Percentiles rank a stretch among this genome's conserved stretches.
Evolutionary conservation across 2,113 vertebrate species (phyloP).

Genomic region (Syrmaticus mikado): DNA sequence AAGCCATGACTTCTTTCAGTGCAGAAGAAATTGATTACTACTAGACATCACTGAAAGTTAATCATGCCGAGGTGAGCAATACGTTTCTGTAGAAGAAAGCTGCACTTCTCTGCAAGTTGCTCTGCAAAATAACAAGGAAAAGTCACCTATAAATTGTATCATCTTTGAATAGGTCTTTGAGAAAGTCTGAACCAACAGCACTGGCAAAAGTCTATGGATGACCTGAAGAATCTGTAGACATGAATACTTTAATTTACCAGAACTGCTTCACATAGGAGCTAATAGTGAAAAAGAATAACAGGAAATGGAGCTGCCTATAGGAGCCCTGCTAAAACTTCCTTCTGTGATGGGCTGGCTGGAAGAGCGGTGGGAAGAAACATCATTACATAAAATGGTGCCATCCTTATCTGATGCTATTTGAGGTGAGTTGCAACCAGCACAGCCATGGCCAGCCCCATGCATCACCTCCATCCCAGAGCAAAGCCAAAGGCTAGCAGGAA

Average conservation of each 20-base stretch:
- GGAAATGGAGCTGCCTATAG: not conserved
- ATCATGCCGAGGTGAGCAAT: not conserved
- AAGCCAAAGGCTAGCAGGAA: not conserved
- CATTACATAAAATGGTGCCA: not conserved
- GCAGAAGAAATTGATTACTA: not conserved
- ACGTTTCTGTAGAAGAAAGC: not conserved
- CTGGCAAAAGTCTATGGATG: not conserved
- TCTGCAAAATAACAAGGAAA: not conserved
- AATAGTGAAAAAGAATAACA: not conserved
- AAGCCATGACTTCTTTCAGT: accelerated
- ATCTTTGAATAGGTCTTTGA: not conserved
- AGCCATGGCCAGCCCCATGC: not conserved
- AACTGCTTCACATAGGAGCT: not conserved
- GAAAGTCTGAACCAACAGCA: not conserved
- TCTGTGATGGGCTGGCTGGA: not conserved
- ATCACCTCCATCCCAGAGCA: accelerated
- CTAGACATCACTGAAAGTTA: not conserved
- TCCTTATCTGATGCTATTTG: not conserved
- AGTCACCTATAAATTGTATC: accelerated
- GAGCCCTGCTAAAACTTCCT: not conserved
- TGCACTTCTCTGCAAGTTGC: not conserved
- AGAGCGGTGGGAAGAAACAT: not conserved
- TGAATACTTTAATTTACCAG: not conserved
- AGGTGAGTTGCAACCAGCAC: too few relatives aligned
- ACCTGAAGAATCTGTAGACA: not conserved